Conservation (phyloP, 2,113 vertebrate genomes). For the Stegastes partitus region DNA sequence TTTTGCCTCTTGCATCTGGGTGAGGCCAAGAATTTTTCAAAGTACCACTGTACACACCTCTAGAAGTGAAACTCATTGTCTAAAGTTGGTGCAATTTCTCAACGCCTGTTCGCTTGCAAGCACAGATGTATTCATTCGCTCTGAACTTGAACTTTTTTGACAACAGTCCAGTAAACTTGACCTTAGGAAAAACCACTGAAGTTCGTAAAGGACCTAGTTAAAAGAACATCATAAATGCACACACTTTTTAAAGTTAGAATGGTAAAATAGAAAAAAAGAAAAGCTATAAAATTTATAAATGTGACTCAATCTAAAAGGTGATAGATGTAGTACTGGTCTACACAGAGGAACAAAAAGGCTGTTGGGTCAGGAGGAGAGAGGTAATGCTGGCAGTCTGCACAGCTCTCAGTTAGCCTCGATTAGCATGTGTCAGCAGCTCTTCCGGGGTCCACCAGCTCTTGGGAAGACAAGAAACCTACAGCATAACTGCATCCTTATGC, state of each 20-base stretch:
- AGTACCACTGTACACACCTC: conserved; percentile 35
- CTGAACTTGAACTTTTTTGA: conserved; percentile 70
- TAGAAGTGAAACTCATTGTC: conserved; percentile 64
- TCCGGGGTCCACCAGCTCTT: conserved; percentile 4
- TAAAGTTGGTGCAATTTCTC: conserved; percentile 90
- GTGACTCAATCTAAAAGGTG: conserved; percentile 48
- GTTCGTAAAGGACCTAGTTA: conserved; percentile 77
- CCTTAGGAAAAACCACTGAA: conserved; percentile 87
- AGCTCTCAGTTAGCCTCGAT: conserved; percentile 27
- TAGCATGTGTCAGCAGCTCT: conserved; percentile 28
- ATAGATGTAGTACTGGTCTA: conserved; percentile 62
- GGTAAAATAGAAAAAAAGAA: conserved; percentile 58
- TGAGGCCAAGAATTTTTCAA: too few relatives aligned
- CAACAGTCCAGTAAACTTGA: conserved; percentile 94
- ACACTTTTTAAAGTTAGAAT: conserved; percentile 47
- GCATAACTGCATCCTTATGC: conserved; percentile 10
- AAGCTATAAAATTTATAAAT: conserved; percentile 62
- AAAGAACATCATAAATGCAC: conserved; percentile 59
- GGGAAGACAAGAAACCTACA: conserved; percentile 52
- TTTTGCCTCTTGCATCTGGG: too few relatives aligned
- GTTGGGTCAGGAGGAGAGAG: conserved; percentile 12
- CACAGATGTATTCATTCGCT: conserved; percentile 80
- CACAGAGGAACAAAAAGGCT: conserved; percentile 49
- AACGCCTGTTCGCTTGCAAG: conserved; percentile 92
- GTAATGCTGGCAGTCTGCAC: conserved; percentile 42